Percentiles rank a stretch among this genome's conserved stretches.
phyloP scores from a whole-genome alignment of 1,140 invertebrate genomes.

The Dendrolimus kikuchii region DNA sequence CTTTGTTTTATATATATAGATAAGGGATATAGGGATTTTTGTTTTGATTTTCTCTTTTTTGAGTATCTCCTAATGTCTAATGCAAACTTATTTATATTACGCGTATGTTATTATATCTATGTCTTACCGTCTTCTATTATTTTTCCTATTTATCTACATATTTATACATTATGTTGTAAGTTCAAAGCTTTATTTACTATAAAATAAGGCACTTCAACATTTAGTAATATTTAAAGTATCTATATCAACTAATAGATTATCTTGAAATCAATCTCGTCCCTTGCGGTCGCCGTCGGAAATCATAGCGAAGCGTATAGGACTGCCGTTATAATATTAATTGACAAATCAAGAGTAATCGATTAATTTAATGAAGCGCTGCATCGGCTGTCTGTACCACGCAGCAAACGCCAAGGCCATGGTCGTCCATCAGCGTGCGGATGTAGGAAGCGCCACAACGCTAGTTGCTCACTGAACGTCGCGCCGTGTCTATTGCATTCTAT shows the following conservation, averaged over 20 bases:
- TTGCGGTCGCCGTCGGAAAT: background rate
- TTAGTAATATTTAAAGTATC: background rate
- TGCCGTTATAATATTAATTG: constrained; percentile 24
- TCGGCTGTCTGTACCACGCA: constrained; percentile 7
- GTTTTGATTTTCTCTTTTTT: too few species aligned
- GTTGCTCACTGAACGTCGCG: constrained; percentile 21
- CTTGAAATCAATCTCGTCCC: too few species aligned
- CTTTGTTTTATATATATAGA: too few species aligned
- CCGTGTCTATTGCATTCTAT: constrained; percentile 1
- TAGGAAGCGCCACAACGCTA: constrained; percentile 27
- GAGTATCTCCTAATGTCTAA: too few species aligned
- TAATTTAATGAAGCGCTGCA: constrained; percentile 24
- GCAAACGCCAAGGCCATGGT: constrained; percentile 31
- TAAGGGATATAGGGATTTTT: too few species aligned
- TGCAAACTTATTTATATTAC: too few species aligned
- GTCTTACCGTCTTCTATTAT: too few species aligned
- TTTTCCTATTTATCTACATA: too few species aligned
- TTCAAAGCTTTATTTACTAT: background rate
- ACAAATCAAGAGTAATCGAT: constrained; percentile 21
- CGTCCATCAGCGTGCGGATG: constrained; percentile 22
- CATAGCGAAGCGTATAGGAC: background rate
- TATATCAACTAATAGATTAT: too few species aligned
- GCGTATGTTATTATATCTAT: too few species aligned
- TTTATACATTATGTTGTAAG: too few species aligned
- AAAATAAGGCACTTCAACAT: background rate